phyloP scores from a whole-genome alignment of 2,888 invertebrate genomes.

The Andrena hattorfiana region DNA sequence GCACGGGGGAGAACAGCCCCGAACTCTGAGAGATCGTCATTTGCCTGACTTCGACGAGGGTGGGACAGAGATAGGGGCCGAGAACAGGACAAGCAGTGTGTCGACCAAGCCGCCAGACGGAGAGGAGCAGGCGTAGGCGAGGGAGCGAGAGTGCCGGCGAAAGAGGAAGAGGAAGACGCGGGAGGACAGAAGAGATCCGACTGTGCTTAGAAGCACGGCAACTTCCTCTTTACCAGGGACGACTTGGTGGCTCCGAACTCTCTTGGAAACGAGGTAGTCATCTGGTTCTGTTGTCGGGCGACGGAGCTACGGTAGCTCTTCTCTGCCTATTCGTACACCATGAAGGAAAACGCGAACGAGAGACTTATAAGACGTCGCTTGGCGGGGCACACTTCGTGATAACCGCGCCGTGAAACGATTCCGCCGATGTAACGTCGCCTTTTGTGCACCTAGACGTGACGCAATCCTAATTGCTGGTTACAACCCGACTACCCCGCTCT shows the following conservation, averaged over 20 bases:
- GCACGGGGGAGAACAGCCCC: slow-evolving; percentile 32
- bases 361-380: background rate
- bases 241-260: slow-evolving; percentile 40
- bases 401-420: slow-evolving; percentile 2
- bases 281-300: slow-evolving; percentile 32
- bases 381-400: slow-evolving; percentile 10
- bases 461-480: slow-evolving; percentile 5
- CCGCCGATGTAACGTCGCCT: background rate
- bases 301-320: background rate
- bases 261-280: slow-evolving; percentile 26
- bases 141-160: background rate
- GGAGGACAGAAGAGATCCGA: slow-evolving; percentile 28
- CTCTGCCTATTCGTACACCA: background rate
- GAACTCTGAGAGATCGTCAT: slow-evolving; percentile 55
- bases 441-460: background rate
- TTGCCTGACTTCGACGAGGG: slow-evolving; percentile 28
- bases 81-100: background rate
- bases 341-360: background rate
- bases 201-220: slow-evolving; percentile 45
- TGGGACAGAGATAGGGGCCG: slow-evolving; percentile 17
- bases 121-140: background rate
- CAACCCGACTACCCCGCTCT: background rate
- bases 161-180: background rate
- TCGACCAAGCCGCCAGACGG: background rate
- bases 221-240: slow-evolving; percentile 45